Percentiles rank a stretch among this genome's conserved stretches.
These are phyloP conservation scores for Boleophthalmus pectinirostris DNA, from an alignment of 2,113 vertebrate species.

Conservation along the genomic window DNA sequence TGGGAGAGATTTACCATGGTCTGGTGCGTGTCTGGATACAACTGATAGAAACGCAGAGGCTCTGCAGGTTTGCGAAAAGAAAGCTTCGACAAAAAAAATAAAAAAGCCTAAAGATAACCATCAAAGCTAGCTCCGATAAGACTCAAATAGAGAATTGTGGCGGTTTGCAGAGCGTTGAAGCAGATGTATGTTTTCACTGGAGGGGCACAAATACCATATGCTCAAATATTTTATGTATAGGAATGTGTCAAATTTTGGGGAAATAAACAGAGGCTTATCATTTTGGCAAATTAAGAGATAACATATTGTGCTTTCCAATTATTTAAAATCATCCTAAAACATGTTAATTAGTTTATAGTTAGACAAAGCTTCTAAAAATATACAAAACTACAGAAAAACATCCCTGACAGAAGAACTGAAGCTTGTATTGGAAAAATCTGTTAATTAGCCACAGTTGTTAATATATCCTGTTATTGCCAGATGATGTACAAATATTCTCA, in stretches of 20 bases:
- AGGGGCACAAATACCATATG: constrained; percentile 4
- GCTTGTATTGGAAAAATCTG: background rate
- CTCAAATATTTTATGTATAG: background rate
- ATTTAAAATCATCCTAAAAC: background rate
- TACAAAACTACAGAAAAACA: background rate
- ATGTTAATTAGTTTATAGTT: background rate
- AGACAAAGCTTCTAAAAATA: background rate
- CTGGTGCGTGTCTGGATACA: background rate
- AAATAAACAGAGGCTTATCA: background rate
- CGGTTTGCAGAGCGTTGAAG: background rate
- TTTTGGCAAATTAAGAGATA: constrained; percentile 1
- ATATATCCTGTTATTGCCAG: background rate
- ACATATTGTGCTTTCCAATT: background rate
- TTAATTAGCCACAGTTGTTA: constrained; percentile 7
- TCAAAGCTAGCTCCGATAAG: background rate
- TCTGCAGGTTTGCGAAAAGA: constrained; percentile 11
- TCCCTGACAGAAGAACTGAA: background rate
- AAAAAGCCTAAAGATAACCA: constrained; percentile 6
- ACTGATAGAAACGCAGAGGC: background rate
- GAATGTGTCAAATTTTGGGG: background rate
- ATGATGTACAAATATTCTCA: background rate
- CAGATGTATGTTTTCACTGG: constrained; percentile 12
- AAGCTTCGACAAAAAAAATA: constrained; percentile 1
- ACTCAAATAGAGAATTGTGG: background rate
- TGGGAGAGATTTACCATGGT: constrained; percentile 8